Base-by-base conservation (phyloP, 2,888 invertebrate species). In the Toxonevra muliebris region DNA sequence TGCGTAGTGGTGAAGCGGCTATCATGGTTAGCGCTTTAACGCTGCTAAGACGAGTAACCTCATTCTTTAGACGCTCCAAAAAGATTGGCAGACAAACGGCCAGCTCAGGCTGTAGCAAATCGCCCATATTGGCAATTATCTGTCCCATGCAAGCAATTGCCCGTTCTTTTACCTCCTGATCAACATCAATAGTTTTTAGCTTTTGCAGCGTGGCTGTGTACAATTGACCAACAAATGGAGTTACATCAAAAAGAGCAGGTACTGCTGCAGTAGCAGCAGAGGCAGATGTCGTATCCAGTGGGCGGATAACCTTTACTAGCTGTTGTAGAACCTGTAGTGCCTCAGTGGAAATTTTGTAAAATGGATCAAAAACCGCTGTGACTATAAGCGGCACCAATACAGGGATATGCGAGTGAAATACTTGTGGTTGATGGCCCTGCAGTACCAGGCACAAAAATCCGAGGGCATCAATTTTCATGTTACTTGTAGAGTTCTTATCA, bases 261-360 rank as follows among this genome's bases (percentile, higher is more conserved):
- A 88, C 86, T 30, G 30, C 7, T 4, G 30, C 30, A 30, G 2
- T 30, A 68, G 85, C 83, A 43, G 75, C 69, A 40, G 54, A 61
- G 12, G 61, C 53, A 10, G 88, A 86, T 20, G 61, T 10, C 71
- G 85, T 85, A 12, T 74, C 67, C 65, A 83, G 62, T 0, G 97
- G 97, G 40, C 96, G 89, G 79, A 98, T 94, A 60, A 98, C 96
- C 87, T 95, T 95, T 30, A 98, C 96, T 69, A 98, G 88, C 73
- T 96, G 95, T 84, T 98, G 97, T 71, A 97, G 88, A 17, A 98
- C 97, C 30, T 95, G 87, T 65, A 98, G 87, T 1, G 98, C 98
- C 85, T 98, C 98, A 0, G 98, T 97, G 1, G 97, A 96, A 76
- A 99, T 98, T 87, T 99, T 99, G 87, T 99, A 99, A 87, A 99